Evolutionary conservation across 2,888 invertebrate species (phyloP), one percentile per base, ranked within the genome.

Genomic region (Elmis aenea): DNA sequence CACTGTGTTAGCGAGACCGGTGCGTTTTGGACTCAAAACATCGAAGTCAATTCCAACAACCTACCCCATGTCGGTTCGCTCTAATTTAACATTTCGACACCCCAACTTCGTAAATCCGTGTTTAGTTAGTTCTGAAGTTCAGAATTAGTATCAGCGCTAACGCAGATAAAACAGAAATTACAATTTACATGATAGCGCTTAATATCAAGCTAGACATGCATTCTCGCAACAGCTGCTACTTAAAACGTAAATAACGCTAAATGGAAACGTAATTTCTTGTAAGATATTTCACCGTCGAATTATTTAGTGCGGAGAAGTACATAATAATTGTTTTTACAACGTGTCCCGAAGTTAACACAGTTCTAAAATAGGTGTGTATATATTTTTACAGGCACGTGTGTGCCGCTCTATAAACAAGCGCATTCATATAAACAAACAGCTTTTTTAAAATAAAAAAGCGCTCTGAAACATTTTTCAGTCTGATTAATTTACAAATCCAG

Each of bases 331-430:
- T n/a, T n/a, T n/a, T n/a, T n/a, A n/a, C n/a, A n/a, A n/a, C n/a
- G n/a, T n/a, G n/a, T n/a, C n/a, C n/a, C n/a, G n/a, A n/a, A n/a
- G n/a, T n/a, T n/a, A n/a, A n/a, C n/a, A 26, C 26, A 30, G 25
- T 26, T 31, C 36, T 24, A 37, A 33, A 37, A 37, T 31, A 31
- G 36, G 20, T 24, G 26, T 26, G 10, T 10, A 26, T 31, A 31
- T 37, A 37, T 37, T 31, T 37, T 31, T 37, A 37, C 30, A 37
- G 36, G 31, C 36, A 37, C 36, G 36, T 37, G 30, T 26, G 31
- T 31, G 21, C 26, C 30, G 28, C 21, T 24, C 16, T 15, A 26
- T 37, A 37, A 37, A 37, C 26, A 37, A 25, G n/a, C 29, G 9
- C n/a, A 26, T 20, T 26, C 24, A 25, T 21, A 12, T 37, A 37